Base-by-base conservation (phyloP, 2,888 invertebrate species). In the Melitaea athalia region DNA sequence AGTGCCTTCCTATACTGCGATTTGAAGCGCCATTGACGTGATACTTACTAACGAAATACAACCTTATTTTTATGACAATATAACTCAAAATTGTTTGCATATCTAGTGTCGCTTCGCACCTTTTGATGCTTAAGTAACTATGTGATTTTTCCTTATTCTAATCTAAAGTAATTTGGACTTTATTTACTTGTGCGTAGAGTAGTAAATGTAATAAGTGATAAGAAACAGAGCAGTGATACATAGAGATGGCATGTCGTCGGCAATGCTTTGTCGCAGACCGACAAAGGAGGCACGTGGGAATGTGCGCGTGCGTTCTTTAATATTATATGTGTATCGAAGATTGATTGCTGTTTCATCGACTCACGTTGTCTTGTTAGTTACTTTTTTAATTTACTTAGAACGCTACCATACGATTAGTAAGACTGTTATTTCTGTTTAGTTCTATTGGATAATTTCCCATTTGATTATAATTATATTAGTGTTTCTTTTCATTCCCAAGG, bases 281-380 rank as follows among this genome's bases (percentile, higher is more conserved):
- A 91, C 92, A 92, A 92, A 92, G 78, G 84, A 92, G 78, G 83
- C 86, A 91, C 91, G 91, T 91, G 92, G 89, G 91, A 92, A 92
- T 85, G 85, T 85, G 89, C 87, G 88, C 89, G 86, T 86, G 87
- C 86, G 87, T 84, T 83, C 85, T 85, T 82, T 79, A 81, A 82
- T 76, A 81, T 80, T 84, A 53, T 69, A 87, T 87, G 83, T 88
- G 86, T 88, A 81, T 81, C 78, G 78, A 78, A 84, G 77, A 84
- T 83, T 81, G 81, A 85, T 82, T 84, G 86, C 84, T 55, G n/a
- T 33, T 4, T 33, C n/a, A 53, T 8, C n/a, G 33, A 33, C 33
- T n/a, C 33, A 38, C 12, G 14, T 15, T 24, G 17, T 52, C 31
- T 24, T 24, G 24, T 11, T 31, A 52, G 17, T 31, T 31, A 52